Evolutionary conservation across 2,113 vertebrate genomes (phyloP), one percentile per base, ranked within the genome.

Genomic region (Proteles cristata): DNA sequence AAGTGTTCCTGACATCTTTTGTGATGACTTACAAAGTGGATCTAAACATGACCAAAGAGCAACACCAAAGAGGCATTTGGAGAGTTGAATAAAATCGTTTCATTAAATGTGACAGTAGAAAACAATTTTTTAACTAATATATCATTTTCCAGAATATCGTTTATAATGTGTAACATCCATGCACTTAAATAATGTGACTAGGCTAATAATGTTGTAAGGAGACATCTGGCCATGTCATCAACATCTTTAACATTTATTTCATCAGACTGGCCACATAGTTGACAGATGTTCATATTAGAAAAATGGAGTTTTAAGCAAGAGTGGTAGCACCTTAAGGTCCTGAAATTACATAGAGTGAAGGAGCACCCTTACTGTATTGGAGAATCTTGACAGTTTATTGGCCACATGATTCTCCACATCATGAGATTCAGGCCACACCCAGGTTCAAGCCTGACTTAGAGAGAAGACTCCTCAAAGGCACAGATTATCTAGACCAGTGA

Each of bases 351-450:
- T 16, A 53, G 66, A 83, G 25, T 0, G 4, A 26, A 2, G n/a
- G 2, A 23, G 1, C 26, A 10, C 19, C n/a, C 11, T 45, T 10
- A 31, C 0, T n/a, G 1, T 63, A 9, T 0, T 43, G 6, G 4
- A 65, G 73, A 76, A 35, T 43, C 10, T 5, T 79, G 19, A 14
- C 31, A 39, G 50, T 83, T 53, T 73, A 14, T 19, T 69, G 35
- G 89, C 17, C 12, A 71, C 4, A 9, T 33, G 8, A 5, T 68
- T 95, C 8, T 82, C 43, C 9, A 45, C 23, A 21, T 19, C 15
- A 25, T 53, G 61, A 84, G n/a, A 39, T 31, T 39, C 1, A 31
- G 61, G 17, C 45, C 23, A 73, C 0, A 0, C 17, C 16, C n/a
- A 82, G 16, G 28, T 77, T 58, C 31, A 48, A 77, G 17, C 4